Conservation (phyloP, 2,797 vertebrate species). For the Sebastes kiyomatsui region DNA sequence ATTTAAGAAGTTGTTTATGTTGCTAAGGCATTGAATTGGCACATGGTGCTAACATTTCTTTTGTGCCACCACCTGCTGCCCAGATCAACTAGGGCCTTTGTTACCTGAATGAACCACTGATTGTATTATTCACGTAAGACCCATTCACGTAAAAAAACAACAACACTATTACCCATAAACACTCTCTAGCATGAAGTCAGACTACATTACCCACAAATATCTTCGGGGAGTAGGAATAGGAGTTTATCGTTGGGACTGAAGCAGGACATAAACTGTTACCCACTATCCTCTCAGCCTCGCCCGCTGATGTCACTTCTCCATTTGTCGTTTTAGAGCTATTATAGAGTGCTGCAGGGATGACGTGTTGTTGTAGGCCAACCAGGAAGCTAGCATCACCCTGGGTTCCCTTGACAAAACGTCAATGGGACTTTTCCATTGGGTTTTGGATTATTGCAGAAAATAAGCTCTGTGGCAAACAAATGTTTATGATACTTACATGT, state of each 20-base stretch:
- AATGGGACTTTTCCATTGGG: background rate
- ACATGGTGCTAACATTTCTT: conserved; percentile 17
- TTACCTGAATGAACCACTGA: conserved; percentile 37
- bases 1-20: conserved; percentile 12
- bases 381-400: background rate
- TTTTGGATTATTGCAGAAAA: no score
- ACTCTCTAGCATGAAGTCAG: conserved; percentile 13
- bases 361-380: background rate
- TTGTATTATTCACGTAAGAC: conserved; percentile 17
- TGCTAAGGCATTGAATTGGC: background rate
- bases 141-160: background rate
- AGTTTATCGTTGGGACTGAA: background rate
- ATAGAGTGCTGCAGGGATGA: background rate
- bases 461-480: no score
- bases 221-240: background rate
- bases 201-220: conserved; percentile 36
- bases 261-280: conserved; percentile 20
- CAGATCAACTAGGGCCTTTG: background rate
- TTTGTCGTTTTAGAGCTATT: background rate
- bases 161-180: conserved; percentile 26
- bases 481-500: no score
- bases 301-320: background rate
- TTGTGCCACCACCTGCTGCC: conserved; percentile 44
- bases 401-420: background rate
- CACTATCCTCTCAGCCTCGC: background rate